Evolutionary conservation across 1,140 invertebrate genomes (phyloP), one percentile per base, ranked within the genome.

Genomic region (Ostrea denselamellosa): DNA sequence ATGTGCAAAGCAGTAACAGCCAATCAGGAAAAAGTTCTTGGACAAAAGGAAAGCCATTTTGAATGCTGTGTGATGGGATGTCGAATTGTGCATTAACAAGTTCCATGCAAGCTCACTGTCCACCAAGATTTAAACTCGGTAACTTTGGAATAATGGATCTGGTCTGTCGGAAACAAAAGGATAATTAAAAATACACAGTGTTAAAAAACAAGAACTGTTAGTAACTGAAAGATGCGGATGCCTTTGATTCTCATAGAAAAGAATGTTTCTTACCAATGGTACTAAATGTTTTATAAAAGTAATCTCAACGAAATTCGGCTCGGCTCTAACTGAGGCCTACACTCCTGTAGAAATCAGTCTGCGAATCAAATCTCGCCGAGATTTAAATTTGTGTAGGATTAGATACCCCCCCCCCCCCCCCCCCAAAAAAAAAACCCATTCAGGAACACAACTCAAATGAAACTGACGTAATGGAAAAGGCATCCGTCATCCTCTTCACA

Each of bases 101-200:
- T 83, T 89, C 88, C 86, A 87, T 87, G 85, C 87, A 90, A 68
- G 85, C 22, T 91, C 89, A 91, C 86, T 90, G 90, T 89, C 85
- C 88, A 71, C 91, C 90, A 53, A 92, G 89, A 89, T 87, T 91
- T 88, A 92, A 89, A 89, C 92, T 92, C 68, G 92, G 92, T 88
- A 92, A 86, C 91, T 91, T 92, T 53, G 91, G 90, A 62, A 92
- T 91, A 87, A 92, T 91, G 86, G 92, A 92, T 88, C 91, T 89
- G 58, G 92, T 91, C 88, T 92, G 92, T 85, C 82, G 89, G 89
- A 89, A 89, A 89, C 54, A 88, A 87, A 77, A 77, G 68, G 68
- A 77, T 25, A 77, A 77, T 77, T 77, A 77, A 77, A 22, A 77
- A 77, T 82, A 87, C 85, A 88, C 71, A 89, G 14, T 77, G 25